Percentiles rank a stretch among this genome's conserved stretches.
Evolutionary conservation across 2,888 invertebrate species (phyloP).

Genomic region (Trachelus tabidus): DNA sequence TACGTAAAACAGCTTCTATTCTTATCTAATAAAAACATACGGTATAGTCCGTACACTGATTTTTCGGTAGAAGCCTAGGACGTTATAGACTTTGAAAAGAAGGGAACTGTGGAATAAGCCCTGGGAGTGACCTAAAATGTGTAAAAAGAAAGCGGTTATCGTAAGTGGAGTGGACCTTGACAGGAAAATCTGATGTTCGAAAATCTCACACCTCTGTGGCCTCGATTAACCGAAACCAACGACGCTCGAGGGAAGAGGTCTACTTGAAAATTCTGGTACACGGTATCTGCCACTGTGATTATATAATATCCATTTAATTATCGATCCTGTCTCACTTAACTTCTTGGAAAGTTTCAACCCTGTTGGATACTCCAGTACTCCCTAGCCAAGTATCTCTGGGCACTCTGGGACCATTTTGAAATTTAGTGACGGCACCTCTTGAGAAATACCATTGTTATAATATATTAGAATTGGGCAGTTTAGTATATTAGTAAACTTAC

Average conservation of each 20-base stretch:
- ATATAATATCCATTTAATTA: neutral
- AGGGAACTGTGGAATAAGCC: neutral
- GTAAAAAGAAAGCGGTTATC: neutral
- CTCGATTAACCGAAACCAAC: neutral
- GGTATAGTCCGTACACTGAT: neutral
- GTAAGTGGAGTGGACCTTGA: neutral
- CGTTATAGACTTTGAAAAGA: neutral
- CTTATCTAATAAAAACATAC: neutral
- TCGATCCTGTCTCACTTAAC: neutral
- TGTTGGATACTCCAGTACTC: neutral
- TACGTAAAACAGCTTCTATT: neutral
- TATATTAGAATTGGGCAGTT: neutral
- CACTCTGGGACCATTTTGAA: neutral
- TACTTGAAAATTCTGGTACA: neutral
- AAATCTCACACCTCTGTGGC: neutral
- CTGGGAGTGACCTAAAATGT: constrained; percentile 13
- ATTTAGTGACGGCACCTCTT: neutral
- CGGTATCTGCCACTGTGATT: neutral
- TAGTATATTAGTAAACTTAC: neutral
- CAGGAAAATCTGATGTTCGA: neutral
- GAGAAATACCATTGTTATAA: neutral
- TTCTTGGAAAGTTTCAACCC: neutral
- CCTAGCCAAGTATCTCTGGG: neutral
- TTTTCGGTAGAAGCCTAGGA: neutral
- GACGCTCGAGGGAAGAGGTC: neutral